Base-by-base conservation (phyloP, 2,888 invertebrate species). In the Spilosoma lubricipeda region DNA sequence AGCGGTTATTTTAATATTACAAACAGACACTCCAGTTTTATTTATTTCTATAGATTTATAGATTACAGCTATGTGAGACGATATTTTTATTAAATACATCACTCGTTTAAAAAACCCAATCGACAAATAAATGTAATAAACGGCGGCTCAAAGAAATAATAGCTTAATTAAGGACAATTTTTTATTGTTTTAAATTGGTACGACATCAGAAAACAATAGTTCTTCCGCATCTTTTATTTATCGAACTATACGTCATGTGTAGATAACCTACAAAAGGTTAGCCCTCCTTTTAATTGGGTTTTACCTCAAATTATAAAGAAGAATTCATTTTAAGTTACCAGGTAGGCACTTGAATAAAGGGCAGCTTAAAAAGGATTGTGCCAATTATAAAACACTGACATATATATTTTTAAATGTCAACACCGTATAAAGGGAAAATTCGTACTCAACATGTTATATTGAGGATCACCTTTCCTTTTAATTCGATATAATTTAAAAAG, bases 371-470 rank as follows among this genome's bases (percentile, higher is more conserved):
- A 18, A 36, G n/a, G n/a, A 8, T 20, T 45, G 36, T 8, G n/a
- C 18, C 36, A 69, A 52, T 56, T 56, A 36, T 39, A n/a, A n/a
- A n/a, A n/a, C 2, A 56, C 30, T 39, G n/a, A 63, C 42, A 45
- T 70, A 70, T 63, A 52, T 71, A 27, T 71, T 45, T 39, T 71
- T 56, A 69, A 77, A 78, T 81, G 71, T 71, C 69, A 23, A 63
- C 15, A 39, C 36, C 13, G 0, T 59, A 18, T 36, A 5, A 36
- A 67, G 30, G 30, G 13, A 59, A 73, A 75, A 77, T 68, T 30
- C 48, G 33, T 27, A n/a, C 36, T 18, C 45, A n/a, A 64, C 15
- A 45, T 59, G 23, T 66, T 0, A 52, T 36, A 4, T 33, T 66
- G 66, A n/a, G 33, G 33, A 52, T 20, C 48, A 52, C 36, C 48